Evolutionary conservation across 2,113 vertebrate genomes (phyloP), one percentile per base, ranked within the genome.

Genomic region (Myodes glareolus): DNA sequence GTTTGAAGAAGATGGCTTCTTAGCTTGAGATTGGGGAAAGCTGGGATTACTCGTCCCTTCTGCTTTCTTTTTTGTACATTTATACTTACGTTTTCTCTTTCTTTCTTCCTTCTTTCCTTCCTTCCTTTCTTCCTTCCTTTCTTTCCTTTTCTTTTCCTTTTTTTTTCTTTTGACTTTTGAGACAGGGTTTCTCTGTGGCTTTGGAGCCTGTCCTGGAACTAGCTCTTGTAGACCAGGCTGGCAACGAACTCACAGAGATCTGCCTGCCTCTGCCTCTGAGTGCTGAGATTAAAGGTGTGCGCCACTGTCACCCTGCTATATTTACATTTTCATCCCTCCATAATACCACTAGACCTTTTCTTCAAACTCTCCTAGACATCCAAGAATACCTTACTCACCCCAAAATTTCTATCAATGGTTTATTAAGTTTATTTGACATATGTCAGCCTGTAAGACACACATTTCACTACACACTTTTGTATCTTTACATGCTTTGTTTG

Each of bases 41-140:
- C 68, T 77, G 92, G 61, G 12, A 39, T 72, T 92, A 81, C 85
- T 92, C 33, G 42, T 81, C 1, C 3, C 27, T 95, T 73, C 23
- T 92, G 0, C 87, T 95, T 97, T 92, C 55, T 95, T 84, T 36
- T 78, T 65, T 5, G 36, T 89, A 84, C 13, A 91, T 84, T 96
- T 96, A 89, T 89, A 75, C 76, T 82, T 88, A 65, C 84, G 70
- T 78, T 90, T 14, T 19, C 70, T 55, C 14, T 55, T 55, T 5
- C 55, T 55, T 17, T 5, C 55, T 55, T 19, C 5, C 55, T 55
- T 19, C 13, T 6, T 47, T 47, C 6, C 13, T 52, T 14, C 13
- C 13, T 52, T 52, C 13, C 12, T 52, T 52, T 11, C 50, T 52
- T 52, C 3, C 52, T 52, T 52, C 13, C 58, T 21, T 58, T 0